Conservation (phyloP, 1,140 invertebrate genomes). For the Papilio aristodemus region DNA sequence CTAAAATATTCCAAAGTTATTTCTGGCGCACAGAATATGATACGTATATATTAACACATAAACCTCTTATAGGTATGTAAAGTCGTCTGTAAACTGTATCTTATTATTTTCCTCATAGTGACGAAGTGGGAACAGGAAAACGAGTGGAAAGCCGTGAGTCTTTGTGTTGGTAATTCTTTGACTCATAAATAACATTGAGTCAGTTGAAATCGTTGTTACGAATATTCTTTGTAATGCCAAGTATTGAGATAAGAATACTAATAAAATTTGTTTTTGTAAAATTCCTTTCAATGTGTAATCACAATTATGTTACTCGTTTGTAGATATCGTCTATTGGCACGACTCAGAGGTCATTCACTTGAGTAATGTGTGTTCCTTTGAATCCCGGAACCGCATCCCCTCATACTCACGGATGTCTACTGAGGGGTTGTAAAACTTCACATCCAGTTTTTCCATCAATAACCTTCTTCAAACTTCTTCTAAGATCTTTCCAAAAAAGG, state of each 20-base stretch:
- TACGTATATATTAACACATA: not conserved
- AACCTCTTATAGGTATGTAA: not conserved
- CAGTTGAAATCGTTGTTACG: not conserved
- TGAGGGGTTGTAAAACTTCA: too few species aligned
- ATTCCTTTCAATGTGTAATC: not conserved
- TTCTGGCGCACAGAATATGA: not conserved
- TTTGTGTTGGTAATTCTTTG: slow-evolving; percentile 11
- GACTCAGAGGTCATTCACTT: too few species aligned
- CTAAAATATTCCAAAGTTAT: too few species aligned
- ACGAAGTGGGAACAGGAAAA: slow-evolving; percentile 9
- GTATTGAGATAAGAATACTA: not conserved
- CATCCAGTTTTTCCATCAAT: too few species aligned
- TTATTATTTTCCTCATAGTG: slow-evolving; percentile 1
- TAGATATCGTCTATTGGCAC: not conserved
- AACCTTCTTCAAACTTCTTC: too few species aligned
- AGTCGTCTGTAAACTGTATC: not conserved
- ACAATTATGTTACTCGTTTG: not conserved
- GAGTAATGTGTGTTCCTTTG: not conserved
- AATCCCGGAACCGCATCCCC: too few species aligned
- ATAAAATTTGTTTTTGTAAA: not conserved
- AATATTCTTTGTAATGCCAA: slow-evolving; percentile 1
- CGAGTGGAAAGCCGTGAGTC: slow-evolving; percentile 4
- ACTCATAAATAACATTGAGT: not conserved
- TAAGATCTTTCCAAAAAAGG: too few species aligned
- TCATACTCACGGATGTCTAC: too few species aligned